Base-by-base conservation (phyloP, 1,140 invertebrate genomes). In the Aphaenogaster floridana region DNA sequence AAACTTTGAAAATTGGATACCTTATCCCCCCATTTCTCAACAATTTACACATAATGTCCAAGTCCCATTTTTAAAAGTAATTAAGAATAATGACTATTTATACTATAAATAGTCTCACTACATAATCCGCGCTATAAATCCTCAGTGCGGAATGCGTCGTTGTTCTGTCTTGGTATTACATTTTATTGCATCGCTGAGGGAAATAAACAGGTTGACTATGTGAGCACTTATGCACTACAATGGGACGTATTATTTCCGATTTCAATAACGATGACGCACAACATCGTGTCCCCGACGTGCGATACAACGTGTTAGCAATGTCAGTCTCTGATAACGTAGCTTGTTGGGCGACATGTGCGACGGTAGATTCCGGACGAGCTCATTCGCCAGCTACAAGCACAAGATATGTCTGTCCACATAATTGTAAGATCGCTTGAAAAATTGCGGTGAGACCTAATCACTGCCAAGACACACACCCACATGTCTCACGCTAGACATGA, bases 331-430 rank as follows among this genome's bases (percentile, higher is more conserved):
- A 86, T 79, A 86, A 86, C 48, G 50, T 54, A 8, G 59, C 59
- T 66, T 9, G 15, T 39, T 77, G 11, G 17, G 7, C 36, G 50
- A 79, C 42, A 59, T 79, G 79, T 45, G n/a, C n/a, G 21, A 85
- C 48, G 50, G 45, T 52, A n/a, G 28, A 59, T 59, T 79, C 74
- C 39, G 28, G 48, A 4, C 21, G 28, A 86, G 36, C 83, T 21
- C 48, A 34, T 61, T 61, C n/a, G 2, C 17, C 13, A 21, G 59
- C 28, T 54, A 45, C 63, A 57, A 78, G 15, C 13, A 28, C 28
- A n/a, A 86, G 61, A 86, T 86, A 79, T 5, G 48, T 86, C 50
- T 86, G 74, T 79, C 39, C 69, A 63, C 17, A 74, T 84, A 76
- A 84, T 63, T 84, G 80, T 45, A 48, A 59, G 42, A 76, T 76